A percentile compares a stretch with the other conserved stretches of the same genome.
phyloP scores from a whole-genome alignment of 2,888 invertebrate genomes.

The Drosophila pseudotakahashii region DNA sequence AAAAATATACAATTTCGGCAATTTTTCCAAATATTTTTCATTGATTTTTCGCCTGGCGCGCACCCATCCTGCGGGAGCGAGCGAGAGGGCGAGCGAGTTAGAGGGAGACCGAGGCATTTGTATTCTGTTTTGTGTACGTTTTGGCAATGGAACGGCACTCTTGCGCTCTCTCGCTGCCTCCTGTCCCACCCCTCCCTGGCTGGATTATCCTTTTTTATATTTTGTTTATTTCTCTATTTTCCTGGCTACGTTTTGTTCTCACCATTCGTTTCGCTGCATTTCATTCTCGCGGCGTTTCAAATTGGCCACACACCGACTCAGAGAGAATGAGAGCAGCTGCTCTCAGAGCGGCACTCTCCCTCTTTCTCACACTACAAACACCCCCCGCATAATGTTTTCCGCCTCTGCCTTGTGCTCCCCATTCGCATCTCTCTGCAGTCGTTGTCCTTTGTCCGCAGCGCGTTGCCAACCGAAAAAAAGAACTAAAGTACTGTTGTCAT shows the following conservation, averaged over 20 bases:
- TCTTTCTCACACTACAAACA: slow-evolving; percentile 18
- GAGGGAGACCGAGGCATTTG: slow-evolving; percentile 51
- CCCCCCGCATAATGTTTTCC: slow-evolving; percentile 44
- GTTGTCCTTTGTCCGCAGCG: slow-evolving; percentile 74
- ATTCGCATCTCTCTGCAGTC: slow-evolving; percentile 66
- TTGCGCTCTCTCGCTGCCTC: slow-evolving; percentile 3
- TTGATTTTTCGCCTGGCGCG: slow-evolving; percentile 77
- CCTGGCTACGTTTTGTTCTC: slow-evolving; percentile 64
- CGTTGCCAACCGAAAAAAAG: slow-evolving; percentile 67
- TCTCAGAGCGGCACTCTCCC: neutral
- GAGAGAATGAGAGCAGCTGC: slow-evolving; percentile 46
- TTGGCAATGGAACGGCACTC: slow-evolving; percentile 56
- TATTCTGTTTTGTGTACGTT: slow-evolving; percentile 63
- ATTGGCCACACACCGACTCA: slow-evolving; percentile 42
- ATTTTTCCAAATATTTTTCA: slow-evolving; percentile 78
- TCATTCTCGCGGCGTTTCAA: slow-evolving; percentile 74
- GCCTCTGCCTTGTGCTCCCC: slow-evolving; percentile 38
- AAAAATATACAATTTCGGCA: slow-evolving; percentile 49
- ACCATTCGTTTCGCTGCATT: slow-evolving; percentile 79
- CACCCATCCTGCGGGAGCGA: slow-evolving; percentile 48
- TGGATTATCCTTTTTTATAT: slow-evolving; percentile 77
- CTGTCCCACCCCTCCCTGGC: neutral
- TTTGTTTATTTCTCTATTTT: slow-evolving; percentile 75
- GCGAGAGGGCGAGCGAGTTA: slow-evolving; percentile 11
- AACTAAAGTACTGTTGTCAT: slow-evolving; percentile 60